Percentiles rank a stretch among this genome's conserved stretches.
Conservation (phyloP, 2,888 invertebrate species). For the Cheiracanthium punctorium region DNA sequence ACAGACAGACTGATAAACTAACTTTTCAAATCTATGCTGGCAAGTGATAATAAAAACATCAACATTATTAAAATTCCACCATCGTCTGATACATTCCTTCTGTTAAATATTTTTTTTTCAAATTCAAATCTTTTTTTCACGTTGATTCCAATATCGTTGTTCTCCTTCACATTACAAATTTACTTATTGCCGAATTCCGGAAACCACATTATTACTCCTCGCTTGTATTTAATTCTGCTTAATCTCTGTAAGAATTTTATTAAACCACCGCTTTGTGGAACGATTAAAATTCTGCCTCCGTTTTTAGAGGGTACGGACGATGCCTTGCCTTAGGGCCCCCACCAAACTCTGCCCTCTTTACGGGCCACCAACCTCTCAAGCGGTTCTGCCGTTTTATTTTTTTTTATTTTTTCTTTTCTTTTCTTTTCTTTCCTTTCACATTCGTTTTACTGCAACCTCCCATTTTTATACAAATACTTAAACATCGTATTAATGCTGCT, state of each 20-base stretch:
- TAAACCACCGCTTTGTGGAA: constrained; percentile 12
- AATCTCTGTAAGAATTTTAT: constrained; percentile 43
- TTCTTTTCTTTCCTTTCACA: neutral
- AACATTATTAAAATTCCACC: no score
- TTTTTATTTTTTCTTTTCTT: neutral
- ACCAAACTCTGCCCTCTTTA: constrained; percentile 50
- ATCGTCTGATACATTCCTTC: no score
- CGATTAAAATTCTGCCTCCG: constrained; percentile 61
- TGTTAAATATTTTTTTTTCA: no score
- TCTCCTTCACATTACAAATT: no score
- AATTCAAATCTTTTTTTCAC: no score
- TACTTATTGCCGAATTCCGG: no score
- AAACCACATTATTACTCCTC: no score
- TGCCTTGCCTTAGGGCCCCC: neutral
- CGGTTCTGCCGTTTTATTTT: neutral
- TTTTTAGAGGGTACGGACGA: constrained; percentile 9
- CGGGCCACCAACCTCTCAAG: constrained; percentile 59
- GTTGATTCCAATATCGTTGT: no score
- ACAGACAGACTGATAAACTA: no score
- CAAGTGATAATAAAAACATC: no score
- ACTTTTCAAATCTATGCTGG: no score
- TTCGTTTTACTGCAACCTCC: neutral
- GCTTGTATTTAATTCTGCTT: neutral
- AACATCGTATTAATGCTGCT: neutral
- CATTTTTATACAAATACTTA: constrained; percentile 13